Conservation (phyloP, 2,797 vertebrate species). For the Denticeps clupeoides region DNA sequence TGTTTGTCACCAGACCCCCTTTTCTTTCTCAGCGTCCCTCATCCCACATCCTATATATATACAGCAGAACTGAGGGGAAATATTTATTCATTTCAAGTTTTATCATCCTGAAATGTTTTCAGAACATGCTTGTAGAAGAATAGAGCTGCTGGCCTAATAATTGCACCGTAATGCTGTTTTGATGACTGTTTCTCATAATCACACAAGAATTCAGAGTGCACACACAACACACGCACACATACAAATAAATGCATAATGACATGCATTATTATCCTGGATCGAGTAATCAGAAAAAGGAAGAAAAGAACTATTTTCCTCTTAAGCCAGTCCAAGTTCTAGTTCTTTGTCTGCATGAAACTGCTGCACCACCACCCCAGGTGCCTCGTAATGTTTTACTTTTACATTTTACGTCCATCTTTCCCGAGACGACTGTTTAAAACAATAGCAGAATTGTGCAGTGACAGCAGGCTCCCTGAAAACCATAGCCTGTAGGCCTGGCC, state of each 20-base stretch:
- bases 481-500: too few species aligned
- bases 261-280: slow-evolving; percentile 7
- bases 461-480: too few species aligned
- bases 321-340: slow-evolving; percentile 21
- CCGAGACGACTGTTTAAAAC: slow-evolving; percentile 48
- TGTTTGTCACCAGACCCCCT: too few species aligned
- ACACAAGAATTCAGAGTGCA: slow-evolving; percentile 32
- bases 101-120: slow-evolving; percentile 24
- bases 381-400: slow-evolving; percentile 19
- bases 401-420: slow-evolving; percentile 51
- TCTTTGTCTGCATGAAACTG: slow-evolving; percentile 10
- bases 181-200: slow-evolving; percentile 35
- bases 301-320: slow-evolving; percentile 4
- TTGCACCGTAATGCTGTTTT: slow-evolving; percentile 43
- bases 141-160: slow-evolving; percentile 40
- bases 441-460: slow-evolving; percentile 41
- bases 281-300: slow-evolving; percentile 8
- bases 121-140: slow-evolving; percentile 39
- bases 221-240: slow-evolving; percentile 5
- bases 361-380: slow-evolving; percentile 13
- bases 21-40: too few species aligned
- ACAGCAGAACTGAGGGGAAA: too few species aligned
- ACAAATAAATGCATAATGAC: slow-evolving; percentile 21
- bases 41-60: too few species aligned
- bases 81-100: background rate